These are phyloP conservation scores for Chaenodraco wilsoni DNA, from an alignment of 2,797 vertebrate species.

Conservation along the genomic window DNA sequence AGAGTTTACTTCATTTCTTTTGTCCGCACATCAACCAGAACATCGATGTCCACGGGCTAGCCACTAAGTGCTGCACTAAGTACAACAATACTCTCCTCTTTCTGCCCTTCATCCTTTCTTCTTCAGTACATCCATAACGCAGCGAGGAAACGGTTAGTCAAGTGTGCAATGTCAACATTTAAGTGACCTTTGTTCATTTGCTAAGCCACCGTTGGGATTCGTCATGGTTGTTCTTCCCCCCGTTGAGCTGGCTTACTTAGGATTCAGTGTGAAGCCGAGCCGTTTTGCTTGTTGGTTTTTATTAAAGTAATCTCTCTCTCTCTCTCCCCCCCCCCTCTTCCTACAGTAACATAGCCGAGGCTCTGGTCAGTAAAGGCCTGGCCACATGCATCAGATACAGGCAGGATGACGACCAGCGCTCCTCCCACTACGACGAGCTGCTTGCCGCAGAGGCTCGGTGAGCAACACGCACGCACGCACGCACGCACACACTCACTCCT, in stretches of 20 bases:
- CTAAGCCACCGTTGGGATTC: constrained; percentile 46
- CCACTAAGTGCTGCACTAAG: constrained; percentile 54
- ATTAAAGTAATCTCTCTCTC: constrained; percentile 31
- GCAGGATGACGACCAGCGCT: constrained; percentile 96
- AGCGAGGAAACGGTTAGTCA: constrained; percentile 38
- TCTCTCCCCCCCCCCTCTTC: background rate
- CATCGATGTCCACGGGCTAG: constrained; percentile 49
- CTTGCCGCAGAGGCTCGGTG: constrained; percentile 95
- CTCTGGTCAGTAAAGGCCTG: constrained; percentile 95
- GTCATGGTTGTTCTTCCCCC: constrained; percentile 30
- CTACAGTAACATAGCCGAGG: constrained; percentile 96
- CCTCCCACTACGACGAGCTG: constrained; percentile 96
- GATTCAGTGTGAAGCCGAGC: constrained; percentile 9
- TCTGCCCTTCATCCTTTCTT: constrained; percentile 40
- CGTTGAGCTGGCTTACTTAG: constrained; percentile 3
- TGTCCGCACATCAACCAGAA: constrained; percentile 34
- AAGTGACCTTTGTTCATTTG: constrained; percentile 50
- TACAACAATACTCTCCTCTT: constrained; percentile 38
- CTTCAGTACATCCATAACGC: constrained; percentile 30
- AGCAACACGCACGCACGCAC: constrained; percentile 43
- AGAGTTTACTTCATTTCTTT: constrained; percentile 16
- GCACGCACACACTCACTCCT: background rate
- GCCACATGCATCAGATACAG: constrained; percentile 95
- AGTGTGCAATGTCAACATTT: constrained; percentile 57
- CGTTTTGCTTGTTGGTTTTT: constrained; percentile 13